A percentile compares a stretch with the other conserved stretches of the same genome.
These are phyloP conservation scores for Drosophila pallidifrons DNA, from an alignment of 1,140 invertebrate genomes.

Conservation along the genomic window DNA sequence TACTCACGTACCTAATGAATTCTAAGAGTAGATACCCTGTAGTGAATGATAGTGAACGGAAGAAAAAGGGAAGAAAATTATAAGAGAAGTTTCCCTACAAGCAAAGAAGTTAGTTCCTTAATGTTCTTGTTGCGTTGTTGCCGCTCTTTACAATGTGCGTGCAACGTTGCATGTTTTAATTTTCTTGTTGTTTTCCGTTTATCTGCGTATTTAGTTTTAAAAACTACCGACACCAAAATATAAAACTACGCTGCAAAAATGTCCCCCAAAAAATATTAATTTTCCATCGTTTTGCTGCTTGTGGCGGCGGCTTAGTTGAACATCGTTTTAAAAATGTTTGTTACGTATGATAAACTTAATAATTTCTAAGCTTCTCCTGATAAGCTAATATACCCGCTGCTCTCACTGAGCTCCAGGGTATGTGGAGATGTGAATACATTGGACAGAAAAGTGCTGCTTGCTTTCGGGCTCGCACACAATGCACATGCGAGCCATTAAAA, in stretches of 20 bases:
- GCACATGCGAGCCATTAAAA: constrained; percentile 74
- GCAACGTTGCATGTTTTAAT: constrained; percentile 18
- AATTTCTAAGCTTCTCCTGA: too few species aligned
- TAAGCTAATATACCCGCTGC: background rate
- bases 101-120: too few species aligned
- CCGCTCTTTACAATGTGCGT: constrained; percentile 4
- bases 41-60: too few species aligned
- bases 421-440: constrained; percentile 10
- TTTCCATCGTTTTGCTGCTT: constrained; percentile 3
- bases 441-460: constrained; percentile 52
- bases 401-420: constrained; percentile 12
- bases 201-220: constrained; percentile 8
- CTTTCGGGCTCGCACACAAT: constrained; percentile 42
- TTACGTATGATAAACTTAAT: constrained; percentile 1
- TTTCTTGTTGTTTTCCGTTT: background rate
- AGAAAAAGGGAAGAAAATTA: too few species aligned
- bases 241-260: constrained; percentile 5
- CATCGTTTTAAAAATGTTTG: constrained; percentile 20
- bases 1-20: too few species aligned
- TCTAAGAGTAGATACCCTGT: too few species aligned
- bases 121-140: constrained; percentile 13
- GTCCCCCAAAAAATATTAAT: background rate
- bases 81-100: too few species aligned
- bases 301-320: constrained; percentile 15
- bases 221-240: constrained; percentile 20